Conservation (phyloP, 2,113 vertebrate genomes). For the Tauraco erythrolophus region DNA sequence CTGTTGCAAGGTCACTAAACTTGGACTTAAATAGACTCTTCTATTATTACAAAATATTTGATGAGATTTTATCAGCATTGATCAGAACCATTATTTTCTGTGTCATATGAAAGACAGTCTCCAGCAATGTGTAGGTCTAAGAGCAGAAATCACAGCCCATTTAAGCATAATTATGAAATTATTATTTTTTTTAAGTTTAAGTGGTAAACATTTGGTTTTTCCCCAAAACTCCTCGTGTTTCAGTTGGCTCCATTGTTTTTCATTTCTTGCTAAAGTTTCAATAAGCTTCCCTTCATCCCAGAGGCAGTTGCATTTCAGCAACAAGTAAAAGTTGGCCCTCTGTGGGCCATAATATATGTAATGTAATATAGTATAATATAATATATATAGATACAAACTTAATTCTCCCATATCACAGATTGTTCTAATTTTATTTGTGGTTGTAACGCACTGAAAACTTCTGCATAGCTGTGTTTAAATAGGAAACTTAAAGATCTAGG, state of each 20-base stretch:
- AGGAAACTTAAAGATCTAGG: neutral
- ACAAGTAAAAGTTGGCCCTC: constrained; percentile 26
- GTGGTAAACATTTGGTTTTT: neutral
- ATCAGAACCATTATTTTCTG: neutral
- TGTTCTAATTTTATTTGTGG: neutral
- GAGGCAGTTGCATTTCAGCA: constrained; percentile 23
- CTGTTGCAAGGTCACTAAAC: neutral
- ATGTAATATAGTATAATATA: neutral
- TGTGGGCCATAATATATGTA: neutral
- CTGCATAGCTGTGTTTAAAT: neutral
- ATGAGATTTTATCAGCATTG: neutral
- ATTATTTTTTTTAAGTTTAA: neutral
- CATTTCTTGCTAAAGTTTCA: constrained; percentile 4
- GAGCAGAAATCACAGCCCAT: neutral
- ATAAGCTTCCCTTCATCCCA: neutral
- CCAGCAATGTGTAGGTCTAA: neutral
- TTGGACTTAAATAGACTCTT: neutral
- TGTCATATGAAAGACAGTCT: neutral
- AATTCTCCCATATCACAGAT: neutral
- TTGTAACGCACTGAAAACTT: neutral
- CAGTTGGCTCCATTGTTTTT: neutral
- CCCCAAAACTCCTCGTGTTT: neutral
- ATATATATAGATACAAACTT: neutral
- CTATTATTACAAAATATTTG: neutral
- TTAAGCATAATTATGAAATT: neutral